Evolutionary conservation across 1,140 invertebrate species (phyloP).

Genomic region (Anthonomus grandis): DNA sequence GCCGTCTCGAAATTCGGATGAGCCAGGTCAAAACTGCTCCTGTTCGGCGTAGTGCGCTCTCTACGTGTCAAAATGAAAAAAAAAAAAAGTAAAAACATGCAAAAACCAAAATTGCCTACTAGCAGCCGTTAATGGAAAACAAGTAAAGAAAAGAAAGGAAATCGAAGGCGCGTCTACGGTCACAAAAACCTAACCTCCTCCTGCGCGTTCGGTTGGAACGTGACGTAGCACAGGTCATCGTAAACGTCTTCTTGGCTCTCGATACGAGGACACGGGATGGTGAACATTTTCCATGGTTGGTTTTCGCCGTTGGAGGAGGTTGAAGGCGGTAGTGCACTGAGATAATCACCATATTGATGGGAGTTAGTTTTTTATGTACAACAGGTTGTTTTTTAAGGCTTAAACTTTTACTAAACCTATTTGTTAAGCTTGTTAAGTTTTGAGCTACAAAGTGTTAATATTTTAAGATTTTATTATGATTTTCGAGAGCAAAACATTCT

Average conservation of each 20-base stretch:
- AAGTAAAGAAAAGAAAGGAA: constrained; percentile 1
- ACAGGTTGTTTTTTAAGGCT: too few species aligned
- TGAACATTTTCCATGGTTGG: constrained; percentile 62
- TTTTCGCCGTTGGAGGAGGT: constrained; percentile 25
- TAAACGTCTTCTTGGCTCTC: constrained; percentile 76
- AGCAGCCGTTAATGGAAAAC: not conserved
- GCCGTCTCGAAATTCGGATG: constrained; percentile 25
- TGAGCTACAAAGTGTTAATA: too few species aligned
- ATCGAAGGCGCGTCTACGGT: not conserved
- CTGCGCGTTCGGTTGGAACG: constrained; percentile 62
- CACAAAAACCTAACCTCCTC: constrained; percentile 59
- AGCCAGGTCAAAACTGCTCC: constrained; percentile 15
- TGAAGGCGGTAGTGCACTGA: too few species aligned
- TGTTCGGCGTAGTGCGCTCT: constrained; percentile 28
- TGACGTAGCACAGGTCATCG: constrained; percentile 83
- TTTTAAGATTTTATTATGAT: too few species aligned
- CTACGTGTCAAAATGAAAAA: constrained; percentile 34
- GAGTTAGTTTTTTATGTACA: too few species aligned
- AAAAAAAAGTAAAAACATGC: constrained; percentile 12
- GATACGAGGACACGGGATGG: constrained; percentile 56
- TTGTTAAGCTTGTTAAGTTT: too few species aligned
- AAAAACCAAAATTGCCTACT: not conserved
- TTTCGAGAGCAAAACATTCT: too few species aligned
- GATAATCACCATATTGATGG: too few species aligned
- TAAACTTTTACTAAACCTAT: too few species aligned